Percentiles rank a stretch among this genome's conserved stretches.
Conservation (phyloP, 2,797 vertebrate species). For the Nannoperca australis region DNA sequence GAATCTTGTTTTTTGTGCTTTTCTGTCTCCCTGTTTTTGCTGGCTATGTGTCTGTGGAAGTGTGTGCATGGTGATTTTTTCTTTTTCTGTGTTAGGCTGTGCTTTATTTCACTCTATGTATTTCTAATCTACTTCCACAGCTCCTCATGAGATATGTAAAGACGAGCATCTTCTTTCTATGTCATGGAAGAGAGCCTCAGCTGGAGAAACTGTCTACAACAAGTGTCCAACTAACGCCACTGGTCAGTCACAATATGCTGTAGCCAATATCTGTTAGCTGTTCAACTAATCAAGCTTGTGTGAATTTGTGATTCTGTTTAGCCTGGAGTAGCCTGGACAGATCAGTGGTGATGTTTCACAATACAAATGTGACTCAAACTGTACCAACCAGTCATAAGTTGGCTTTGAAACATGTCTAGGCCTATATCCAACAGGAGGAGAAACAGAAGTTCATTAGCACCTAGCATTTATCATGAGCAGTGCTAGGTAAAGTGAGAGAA, state of each 20-base stretch:
- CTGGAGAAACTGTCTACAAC: conserved; percentile 96
- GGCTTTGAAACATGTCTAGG: neutral
- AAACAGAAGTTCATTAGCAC: neutral
- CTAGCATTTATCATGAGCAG: neutral
- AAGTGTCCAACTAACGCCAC: conserved; percentile 98
- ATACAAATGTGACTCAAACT: neutral
- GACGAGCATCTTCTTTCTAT: conserved; percentile 92
- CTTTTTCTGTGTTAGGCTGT: conserved; percentile 18
- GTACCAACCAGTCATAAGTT: neutral
- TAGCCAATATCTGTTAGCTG: neutral
- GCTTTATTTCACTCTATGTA: conserved; percentile 36
- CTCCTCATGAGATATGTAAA: conserved; percentile 95
- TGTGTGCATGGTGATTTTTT: conserved; percentile 40
- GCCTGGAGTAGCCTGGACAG: neutral
- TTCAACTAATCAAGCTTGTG: neutral
- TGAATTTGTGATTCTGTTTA: neutral
- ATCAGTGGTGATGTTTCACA: neutral
- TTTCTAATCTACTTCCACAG: conserved; percentile 74
- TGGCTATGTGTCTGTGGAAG: conserved; percentile 34
- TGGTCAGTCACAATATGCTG: conserved; percentile 82
- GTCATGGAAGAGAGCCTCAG: conserved; percentile 96
- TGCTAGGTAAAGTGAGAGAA: neutral
- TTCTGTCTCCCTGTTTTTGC: conserved; percentile 29
- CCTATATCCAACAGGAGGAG: neutral
- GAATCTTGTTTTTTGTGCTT: conserved; percentile 67